Conservation (phyloP, 2,888 invertebrate genomes). For the Cataglyphis livida region DNA sequence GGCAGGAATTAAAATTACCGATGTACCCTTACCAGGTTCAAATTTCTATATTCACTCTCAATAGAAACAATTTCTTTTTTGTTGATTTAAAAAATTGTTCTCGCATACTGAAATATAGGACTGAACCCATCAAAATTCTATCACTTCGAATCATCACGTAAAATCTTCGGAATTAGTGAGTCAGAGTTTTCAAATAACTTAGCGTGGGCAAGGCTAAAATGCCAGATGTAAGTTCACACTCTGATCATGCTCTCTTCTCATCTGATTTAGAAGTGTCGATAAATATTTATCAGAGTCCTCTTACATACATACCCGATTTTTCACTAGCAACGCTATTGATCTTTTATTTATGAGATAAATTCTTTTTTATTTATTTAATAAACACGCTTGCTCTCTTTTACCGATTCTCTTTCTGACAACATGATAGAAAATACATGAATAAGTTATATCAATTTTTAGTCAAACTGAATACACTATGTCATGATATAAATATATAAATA, state of each 20-base stretch:
- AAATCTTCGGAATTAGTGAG: not conserved
- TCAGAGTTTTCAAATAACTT: constrained; percentile 26
- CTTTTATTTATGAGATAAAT: constrained; percentile 35
- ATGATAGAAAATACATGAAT: constrained; percentile 14
- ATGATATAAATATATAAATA: constrained; percentile 25
- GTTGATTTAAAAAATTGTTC: not conserved
- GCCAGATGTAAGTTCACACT: not conserved
- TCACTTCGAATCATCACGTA: not conserved
- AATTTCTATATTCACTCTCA: not conserved
- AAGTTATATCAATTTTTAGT: constrained; percentile 1
- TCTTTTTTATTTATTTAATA: constrained; percentile 4
- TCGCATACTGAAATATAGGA: not conserved
- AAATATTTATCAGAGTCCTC: not conserved
- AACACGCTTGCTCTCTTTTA: not conserved
- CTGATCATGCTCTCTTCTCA: not conserved
- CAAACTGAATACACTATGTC: not conserved
- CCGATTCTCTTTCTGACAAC: not conserved
- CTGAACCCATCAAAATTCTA: not conserved
- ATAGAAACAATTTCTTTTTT: not conserved
- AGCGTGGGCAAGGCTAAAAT: not conserved
- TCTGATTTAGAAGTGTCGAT: not conserved
- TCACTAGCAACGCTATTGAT: not conserved
- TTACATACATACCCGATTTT: not conserved
- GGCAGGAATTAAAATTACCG: not conserved
- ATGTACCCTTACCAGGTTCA: not conserved